phyloP scores from a whole-genome alignment of 2,113 vertebrate species.

The Excalfactoria chinensis region DNA sequence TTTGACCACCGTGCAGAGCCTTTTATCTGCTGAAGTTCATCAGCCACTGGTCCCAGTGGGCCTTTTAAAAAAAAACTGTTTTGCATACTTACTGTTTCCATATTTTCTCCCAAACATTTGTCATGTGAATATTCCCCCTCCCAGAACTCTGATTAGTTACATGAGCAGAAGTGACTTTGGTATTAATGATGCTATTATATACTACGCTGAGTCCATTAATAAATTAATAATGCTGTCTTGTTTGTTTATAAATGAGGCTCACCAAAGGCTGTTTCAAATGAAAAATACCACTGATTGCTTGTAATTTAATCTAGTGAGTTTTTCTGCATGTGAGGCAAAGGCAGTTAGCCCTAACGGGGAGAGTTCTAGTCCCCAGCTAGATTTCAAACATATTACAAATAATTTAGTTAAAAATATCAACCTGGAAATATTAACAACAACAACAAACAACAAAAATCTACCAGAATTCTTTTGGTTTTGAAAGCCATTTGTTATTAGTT shows the following conservation, averaged over 20 bases:
- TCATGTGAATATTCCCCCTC: slow-evolving; percentile 48
- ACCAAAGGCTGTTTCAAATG: slow-evolving; percentile 68
- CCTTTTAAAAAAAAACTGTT: neutral
- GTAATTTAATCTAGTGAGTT: slow-evolving; percentile 76
- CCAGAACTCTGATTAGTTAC: slow-evolving; percentile 70
- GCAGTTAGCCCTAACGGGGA: slow-evolving; percentile 70
- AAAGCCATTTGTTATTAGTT: neutral
- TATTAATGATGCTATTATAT: slow-evolving; percentile 75
- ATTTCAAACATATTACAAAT: slow-evolving; percentile 56
- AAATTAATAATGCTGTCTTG: slow-evolving; percentile 74
- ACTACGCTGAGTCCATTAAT: slow-evolving; percentile 74
- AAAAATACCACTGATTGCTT: slow-evolving; percentile 70
- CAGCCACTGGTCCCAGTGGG: neutral
- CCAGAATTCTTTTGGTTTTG: neutral
- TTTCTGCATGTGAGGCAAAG: slow-evolving; percentile 69
- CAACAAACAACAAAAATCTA: neutral
- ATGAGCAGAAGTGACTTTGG: slow-evolving; percentile 69
- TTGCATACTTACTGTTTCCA: neutral
- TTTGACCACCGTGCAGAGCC: fast-evolving
- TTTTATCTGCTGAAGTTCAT: neutral
- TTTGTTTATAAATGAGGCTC: slow-evolving; percentile 72
- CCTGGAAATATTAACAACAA: slow-evolving; percentile 13
- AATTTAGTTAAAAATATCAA: slow-evolving; percentile 60
- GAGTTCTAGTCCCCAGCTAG: slow-evolving; percentile 55
- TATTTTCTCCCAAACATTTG: slow-evolving; percentile 55